A percentile compares a stretch with the other conserved stretches of the same genome.
phyloP scores from a whole-genome alignment of 2,797 vertebrate species.

The Gallinago solitaria region DNA sequence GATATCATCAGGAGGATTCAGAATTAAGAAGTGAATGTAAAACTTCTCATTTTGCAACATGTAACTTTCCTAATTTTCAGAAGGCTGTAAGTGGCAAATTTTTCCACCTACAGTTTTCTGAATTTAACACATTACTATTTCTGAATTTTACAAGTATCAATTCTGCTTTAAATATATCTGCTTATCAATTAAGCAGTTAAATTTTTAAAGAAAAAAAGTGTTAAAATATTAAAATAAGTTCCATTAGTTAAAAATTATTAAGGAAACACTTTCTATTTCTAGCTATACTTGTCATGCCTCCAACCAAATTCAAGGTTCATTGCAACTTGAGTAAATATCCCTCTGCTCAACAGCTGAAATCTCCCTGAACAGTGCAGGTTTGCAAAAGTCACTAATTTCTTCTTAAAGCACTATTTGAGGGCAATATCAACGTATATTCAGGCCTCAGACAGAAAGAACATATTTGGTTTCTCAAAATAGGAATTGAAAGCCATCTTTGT shows the following conservation, averaged over 20 bases:
- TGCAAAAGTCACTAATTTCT: neutral
- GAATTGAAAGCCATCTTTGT: neutral
- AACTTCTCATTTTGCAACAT: neutral
- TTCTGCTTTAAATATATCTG: neutral
- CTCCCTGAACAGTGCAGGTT: neutral
- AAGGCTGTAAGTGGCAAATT: neutral
- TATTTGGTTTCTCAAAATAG: neutral
- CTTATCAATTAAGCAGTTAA: neutral
- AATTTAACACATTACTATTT: neutral
- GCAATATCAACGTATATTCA: neutral
- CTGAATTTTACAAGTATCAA: neutral
- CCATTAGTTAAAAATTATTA: neutral
- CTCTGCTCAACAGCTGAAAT: neutral
- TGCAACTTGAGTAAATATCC: neutral
- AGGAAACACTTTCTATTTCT: neutral
- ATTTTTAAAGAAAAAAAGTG: neutral
- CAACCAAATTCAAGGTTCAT: neutral
- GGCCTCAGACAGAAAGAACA: neutral
- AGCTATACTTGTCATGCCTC: neutral
- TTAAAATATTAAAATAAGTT: neutral
- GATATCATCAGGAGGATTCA: neutral
- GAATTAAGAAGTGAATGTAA: neutral
- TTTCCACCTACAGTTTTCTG: neutral
- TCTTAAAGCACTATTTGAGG: neutral
- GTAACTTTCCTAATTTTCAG: neutral